Conservation (phyloP, 2,113 vertebrate species). For the Collichthys lucidus region DNA sequence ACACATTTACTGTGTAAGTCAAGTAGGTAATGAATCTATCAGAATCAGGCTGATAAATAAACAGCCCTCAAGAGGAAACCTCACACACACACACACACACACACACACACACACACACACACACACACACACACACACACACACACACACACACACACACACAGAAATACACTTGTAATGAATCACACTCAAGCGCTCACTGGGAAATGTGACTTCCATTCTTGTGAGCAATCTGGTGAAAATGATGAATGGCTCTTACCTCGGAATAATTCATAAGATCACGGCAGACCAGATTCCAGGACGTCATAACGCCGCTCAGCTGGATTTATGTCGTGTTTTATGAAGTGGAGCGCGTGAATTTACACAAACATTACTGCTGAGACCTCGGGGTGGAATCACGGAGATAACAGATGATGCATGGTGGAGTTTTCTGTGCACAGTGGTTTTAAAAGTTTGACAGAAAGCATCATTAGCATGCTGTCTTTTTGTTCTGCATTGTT, state of each 20-base stretch:
- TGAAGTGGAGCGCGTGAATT: constrained; percentile 20
- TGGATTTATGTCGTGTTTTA: constrained; percentile 36
- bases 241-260: constrained; percentile 46
- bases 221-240: constrained; percentile 36
- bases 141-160: constrained; percentile 7
- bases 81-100: constrained; percentile 4
- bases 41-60: constrained; percentile 22
- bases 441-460: background rate
- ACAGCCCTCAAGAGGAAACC: constrained; percentile 8
- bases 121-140: constrained; percentile 6
- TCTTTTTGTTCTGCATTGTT: background rate
- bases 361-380: constrained; percentile 4
- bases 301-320: constrained; percentile 37
- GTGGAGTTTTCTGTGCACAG: background rate
- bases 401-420: constrained; percentile 17
- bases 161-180: constrained; percentile 24
- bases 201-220: constrained; percentile 43
- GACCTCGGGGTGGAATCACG: background rate
- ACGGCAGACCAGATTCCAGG: constrained; percentile 37
- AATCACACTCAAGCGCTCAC: constrained; percentile 45
- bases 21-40: constrained; percentile 45
- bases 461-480: background rate
- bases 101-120: constrained; percentile 6
- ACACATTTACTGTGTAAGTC: constrained; percentile 2
- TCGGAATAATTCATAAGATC: constrained; percentile 49